Percentiles rank a stretch among this genome's conserved stretches.
phyloP scores from a whole-genome alignment of 1,140 invertebrate genomes.

The Aleiodes sp. region DNA sequence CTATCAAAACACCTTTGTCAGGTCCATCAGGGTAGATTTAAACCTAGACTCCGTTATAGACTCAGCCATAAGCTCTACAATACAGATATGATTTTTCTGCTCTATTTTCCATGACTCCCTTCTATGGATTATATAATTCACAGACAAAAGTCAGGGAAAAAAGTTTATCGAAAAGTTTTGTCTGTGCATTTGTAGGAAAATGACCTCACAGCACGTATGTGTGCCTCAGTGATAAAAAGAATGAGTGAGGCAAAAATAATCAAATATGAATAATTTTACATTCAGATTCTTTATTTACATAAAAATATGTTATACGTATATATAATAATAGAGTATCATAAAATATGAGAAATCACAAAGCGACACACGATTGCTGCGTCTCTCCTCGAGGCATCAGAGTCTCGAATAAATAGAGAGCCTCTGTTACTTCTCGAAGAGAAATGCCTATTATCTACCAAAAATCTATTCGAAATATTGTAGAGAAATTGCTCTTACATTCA shows the following conservation, averaged over 20 bases:
- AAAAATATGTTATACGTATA: slow-evolving; percentile 1
- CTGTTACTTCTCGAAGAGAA: background rate
- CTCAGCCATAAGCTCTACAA: too few species aligned
- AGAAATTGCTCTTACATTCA: background rate
- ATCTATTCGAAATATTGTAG: background rate
- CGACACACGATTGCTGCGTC: background rate
- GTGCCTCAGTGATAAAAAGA: background rate
- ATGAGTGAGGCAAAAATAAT: background rate
- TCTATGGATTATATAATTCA: too few species aligned
- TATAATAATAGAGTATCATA: slow-evolving; percentile 27
- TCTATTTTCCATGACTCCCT: too few species aligned
- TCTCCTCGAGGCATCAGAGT: background rate
- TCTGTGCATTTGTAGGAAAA: too few species aligned
- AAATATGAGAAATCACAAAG: slow-evolving; percentile 26
- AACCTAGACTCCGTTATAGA: too few species aligned
- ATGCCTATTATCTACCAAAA: background rate
- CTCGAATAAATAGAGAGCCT: background rate
- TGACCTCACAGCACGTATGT: too few species aligned
- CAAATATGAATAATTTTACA: background rate
- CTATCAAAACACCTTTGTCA: too few species aligned
- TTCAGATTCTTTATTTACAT: slow-evolving; percentile 11
- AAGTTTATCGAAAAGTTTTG: too few species aligned
- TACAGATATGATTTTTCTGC: too few species aligned
- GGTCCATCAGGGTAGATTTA: too few species aligned
- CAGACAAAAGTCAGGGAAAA: too few species aligned